These are phyloP conservation scores for Elephantulus edwardii DNA, from an alignment of 2,113 vertebrate genomes.

Conservation along the genomic window DNA sequence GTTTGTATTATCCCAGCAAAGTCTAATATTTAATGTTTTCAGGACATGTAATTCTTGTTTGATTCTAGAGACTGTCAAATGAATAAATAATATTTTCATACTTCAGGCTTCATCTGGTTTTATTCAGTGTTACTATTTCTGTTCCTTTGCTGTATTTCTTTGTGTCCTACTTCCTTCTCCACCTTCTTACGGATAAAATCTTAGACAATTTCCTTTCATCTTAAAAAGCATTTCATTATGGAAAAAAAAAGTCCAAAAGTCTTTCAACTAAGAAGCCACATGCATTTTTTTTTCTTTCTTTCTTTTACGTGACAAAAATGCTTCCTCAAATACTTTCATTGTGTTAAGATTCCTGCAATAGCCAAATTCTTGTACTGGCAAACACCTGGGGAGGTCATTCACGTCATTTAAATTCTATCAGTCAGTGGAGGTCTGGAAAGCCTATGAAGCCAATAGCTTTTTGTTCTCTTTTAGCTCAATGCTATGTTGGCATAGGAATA, in stretches of 20 bases:
- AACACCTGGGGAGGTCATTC: slow-evolving; percentile 34
- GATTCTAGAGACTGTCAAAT: slow-evolving; percentile 66
- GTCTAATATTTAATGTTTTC: slow-evolving; percentile 65
- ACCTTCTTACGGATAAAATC: slow-evolving; percentile 59
- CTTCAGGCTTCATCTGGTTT: slow-evolving; percentile 57
- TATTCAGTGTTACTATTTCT: slow-evolving; percentile 65
- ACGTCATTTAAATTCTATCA: neutral
- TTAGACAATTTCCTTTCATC: slow-evolving; percentile 65
- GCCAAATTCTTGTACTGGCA: slow-evolving; percentile 18
- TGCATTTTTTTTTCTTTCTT: slow-evolving; percentile 41
- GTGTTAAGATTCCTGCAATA: slow-evolving; percentile 1
- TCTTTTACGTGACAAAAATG: slow-evolving; percentile 52
- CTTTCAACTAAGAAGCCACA: neutral
- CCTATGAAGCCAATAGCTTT: slow-evolving; percentile 3
- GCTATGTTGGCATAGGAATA: neutral
- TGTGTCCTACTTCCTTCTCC: slow-evolving; percentile 63
- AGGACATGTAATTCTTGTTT: slow-evolving; percentile 68
- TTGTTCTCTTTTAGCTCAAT: neutral
- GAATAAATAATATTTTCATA: slow-evolving; percentile 64
- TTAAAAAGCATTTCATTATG: slow-evolving; percentile 63
- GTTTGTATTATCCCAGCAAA: slow-evolving; percentile 18
- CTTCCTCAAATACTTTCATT: slow-evolving; percentile 12
- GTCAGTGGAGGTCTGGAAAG: slow-evolving; percentile 24
- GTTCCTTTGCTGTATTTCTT: slow-evolving; percentile 52
- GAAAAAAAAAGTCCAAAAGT: neutral